These are phyloP conservation scores for Malacosoma neustria DNA, from an alignment of 2,888 invertebrate genomes.

Conservation along the genomic window DNA sequence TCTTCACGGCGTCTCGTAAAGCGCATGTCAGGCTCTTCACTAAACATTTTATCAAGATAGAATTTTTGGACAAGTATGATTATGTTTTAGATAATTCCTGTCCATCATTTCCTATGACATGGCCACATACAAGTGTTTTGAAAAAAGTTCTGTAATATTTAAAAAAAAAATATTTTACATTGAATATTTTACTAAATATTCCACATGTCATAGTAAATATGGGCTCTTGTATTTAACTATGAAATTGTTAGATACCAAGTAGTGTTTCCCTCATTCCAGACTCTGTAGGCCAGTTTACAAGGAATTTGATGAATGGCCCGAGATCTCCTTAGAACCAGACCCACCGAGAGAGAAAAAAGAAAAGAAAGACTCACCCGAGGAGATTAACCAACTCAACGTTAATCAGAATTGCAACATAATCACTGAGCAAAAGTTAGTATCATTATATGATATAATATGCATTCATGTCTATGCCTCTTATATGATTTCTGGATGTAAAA, in stretches of 20 bases:
- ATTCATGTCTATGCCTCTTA: no score
- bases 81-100: background rate
- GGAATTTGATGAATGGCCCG: conserved; percentile 79
- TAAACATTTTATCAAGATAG: conserved; percentile 83
- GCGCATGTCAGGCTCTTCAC: conserved; percentile 77
- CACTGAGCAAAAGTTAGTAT: conserved; percentile 44
- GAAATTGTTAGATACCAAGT: conserved; percentile 7
- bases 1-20: conserved; percentile 68
- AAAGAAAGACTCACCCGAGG: conserved; percentile 38
- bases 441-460: no score
- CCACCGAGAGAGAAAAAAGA: conserved; percentile 47
- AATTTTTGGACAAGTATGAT: conserved; percentile 78
- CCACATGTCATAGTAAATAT: background rate
- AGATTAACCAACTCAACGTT: conserved; percentile 23
- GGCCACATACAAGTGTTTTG: no score
- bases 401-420: conserved; percentile 25
- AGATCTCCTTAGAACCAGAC: conserved; percentile 60
- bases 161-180: conserved; percentile 20
- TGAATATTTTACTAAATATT: no score
- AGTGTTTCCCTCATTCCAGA: conserved; percentile 37
- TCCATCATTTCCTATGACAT: background rate
- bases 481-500: no score
- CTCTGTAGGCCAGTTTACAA: conserved; percentile 77
- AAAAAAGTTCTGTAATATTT: no score
- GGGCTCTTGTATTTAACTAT: conserved; percentile 8